Evolutionary conservation across 2,888 invertebrate genomes (phyloP), one percentile per base, ranked within the genome.

Genomic region (Drosophila mimetica): DNA sequence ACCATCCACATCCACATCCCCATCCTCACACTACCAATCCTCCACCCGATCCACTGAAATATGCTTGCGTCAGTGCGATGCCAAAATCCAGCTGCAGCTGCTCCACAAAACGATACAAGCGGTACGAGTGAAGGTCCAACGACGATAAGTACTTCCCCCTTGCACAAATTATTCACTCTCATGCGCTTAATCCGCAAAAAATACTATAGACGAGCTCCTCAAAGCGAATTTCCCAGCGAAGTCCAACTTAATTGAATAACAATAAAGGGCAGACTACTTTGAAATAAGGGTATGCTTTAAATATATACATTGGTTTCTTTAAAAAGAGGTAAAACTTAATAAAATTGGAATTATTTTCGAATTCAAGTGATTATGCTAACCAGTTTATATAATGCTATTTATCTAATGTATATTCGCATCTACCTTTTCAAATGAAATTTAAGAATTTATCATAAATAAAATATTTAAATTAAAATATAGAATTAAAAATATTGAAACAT

Each of bases 21-120:
- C 52, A 42, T 5, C 59, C 64, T 51, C 52, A 42, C 64, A 4
- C 32, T 42, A 11, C 30, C 25, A 25, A 6, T 30, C 28, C 25
- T 25, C 28, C 4, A 13, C 44, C 60, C 22, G 22, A 61, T 46
- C 63, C 60, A 46, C 63, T 58, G 51, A 79, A 85, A 76, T 66
- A 79, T 66, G 74, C 44, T 82, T 44, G 46, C 58, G 74, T 74
- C 75, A 79, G 55, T 60, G 51, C 61, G 60, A 76, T 63, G 28
- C 66, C 59, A 63, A 65, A 63, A 63, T 42, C 63, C 63, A 34
- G 66, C 41, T 63, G 63, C 63, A 66, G 63, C 67, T 52, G 53
- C 63, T 64, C 41, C 66, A 22, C 63, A 52, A 34, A 41, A 41
- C 53, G 63, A 66, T 66, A 66, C 67, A 64, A 14, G 53, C 67